Evolutionary conservation across 2,113 vertebrate species (phyloP).

Genomic region (Amphiprion ocellaris): DNA sequence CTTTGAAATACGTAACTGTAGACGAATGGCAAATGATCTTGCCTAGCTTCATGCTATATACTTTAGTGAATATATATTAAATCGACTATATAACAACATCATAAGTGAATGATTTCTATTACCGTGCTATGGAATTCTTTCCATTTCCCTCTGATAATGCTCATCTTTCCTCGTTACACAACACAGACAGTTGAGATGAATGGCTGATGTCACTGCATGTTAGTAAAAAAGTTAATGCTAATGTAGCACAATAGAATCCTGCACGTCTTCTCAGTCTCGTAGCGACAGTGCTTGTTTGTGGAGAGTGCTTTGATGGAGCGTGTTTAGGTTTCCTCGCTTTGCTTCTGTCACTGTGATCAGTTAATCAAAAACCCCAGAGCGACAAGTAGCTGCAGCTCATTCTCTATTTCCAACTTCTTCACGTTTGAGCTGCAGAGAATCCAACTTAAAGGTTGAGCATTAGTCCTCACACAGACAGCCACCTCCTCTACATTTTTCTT

Average conservation of each 20-base stretch:
- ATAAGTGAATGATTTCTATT: conserved; percentile 64
- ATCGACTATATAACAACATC: conserved; percentile 69
- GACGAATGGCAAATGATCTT: conserved; percentile 59
- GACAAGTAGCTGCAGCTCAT: conserved; percentile 38
- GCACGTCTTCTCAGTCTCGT: conserved; percentile 30
- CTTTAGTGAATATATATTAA: conserved; percentile 79
- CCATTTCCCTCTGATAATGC: conserved; percentile 31
- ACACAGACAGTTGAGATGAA: conserved; percentile 27
- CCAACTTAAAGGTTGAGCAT: conserved; percentile 6
- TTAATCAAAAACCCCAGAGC: conserved; percentile 28
- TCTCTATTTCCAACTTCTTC: background rate
- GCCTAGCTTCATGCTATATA: conserved; percentile 71
- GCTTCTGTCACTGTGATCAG: background rate
- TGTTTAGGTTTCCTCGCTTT: conserved; percentile 12
- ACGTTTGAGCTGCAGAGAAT: conserved; percentile 3
- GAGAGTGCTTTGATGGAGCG: conserved; percentile 30
- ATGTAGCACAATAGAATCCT: conserved; percentile 86
- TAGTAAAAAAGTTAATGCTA: conserved; percentile 81
- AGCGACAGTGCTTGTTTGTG: conserved; percentile 37
- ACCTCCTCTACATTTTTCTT: background rate
- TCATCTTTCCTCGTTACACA: conserved; percentile 39
- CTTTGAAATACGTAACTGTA: conserved; percentile 61
- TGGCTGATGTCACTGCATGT: conserved; percentile 64
- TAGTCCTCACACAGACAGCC: background rate
- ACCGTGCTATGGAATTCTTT: conserved; percentile 50